Percentiles rank a stretch among this genome's conserved stretches.
Conservation (phyloP, 2,888 invertebrate genomes). For the Parnassius orleans region DNA sequence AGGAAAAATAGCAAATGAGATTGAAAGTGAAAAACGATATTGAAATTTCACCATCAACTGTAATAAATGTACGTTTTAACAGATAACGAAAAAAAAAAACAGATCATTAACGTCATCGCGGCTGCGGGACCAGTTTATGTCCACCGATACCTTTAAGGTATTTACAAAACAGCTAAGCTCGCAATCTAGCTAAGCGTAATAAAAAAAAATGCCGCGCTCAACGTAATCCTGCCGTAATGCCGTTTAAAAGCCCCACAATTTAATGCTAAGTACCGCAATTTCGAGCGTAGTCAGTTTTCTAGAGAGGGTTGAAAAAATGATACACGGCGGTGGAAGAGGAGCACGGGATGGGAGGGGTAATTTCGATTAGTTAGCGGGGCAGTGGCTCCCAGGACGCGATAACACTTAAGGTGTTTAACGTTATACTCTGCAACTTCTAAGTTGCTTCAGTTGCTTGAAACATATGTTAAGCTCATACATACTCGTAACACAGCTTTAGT, state of each 20-base stretch:
- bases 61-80: slow-evolving; percentile 67
- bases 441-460: slow-evolving; percentile 30
- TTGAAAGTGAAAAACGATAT: slow-evolving; percentile 37
- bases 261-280: slow-evolving; percentile 78
- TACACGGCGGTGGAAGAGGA: slow-evolving; percentile 48
- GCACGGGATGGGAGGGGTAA: slow-evolving; percentile 46
- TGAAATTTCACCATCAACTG: slow-evolving; percentile 46
- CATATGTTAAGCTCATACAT: background rate
- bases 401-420: slow-evolving; percentile 60
- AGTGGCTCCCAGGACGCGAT: slow-evolving; percentile 59
- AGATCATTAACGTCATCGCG: slow-evolving; percentile 74
- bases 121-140: slow-evolving; percentile 66
- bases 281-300: slow-evolving; percentile 58
- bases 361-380: slow-evolving; percentile 68
- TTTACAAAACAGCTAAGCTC: slow-evolving; percentile 72
- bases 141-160: slow-evolving; percentile 75
- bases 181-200: slow-evolving; percentile 59
- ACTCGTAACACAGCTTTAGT: no score
- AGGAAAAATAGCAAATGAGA: slow-evolving; percentile 42
- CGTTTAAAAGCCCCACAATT: slow-evolving; percentile 73
- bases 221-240: slow-evolving; percentile 67
- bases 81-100: slow-evolving; percentile 68
- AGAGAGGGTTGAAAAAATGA: slow-evolving; percentile 74
- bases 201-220: slow-evolving; percentile 58
- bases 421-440: slow-evolving; percentile 41